These are phyloP conservation scores for Nesometra sesokonis DNA, from an alignment of 35 echinoderm and acorn worm species.

Conservation along the genomic window DNA sequence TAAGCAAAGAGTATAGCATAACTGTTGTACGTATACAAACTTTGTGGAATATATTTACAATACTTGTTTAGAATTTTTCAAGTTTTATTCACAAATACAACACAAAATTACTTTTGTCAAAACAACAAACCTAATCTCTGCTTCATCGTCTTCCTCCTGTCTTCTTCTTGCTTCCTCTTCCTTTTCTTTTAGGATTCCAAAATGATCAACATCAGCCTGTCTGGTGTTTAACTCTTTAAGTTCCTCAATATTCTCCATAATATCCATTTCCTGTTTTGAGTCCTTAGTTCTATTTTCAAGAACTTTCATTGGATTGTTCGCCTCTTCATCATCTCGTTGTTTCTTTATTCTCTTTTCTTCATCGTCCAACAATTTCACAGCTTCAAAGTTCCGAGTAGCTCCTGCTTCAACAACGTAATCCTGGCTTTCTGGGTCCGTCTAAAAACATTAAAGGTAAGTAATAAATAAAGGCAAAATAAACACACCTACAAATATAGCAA, in stretches of 20 bases:
- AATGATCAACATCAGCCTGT: slow-evolving; percentile 60
- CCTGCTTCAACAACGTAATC: slow-evolving; percentile 89
- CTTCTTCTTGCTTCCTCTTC: slow-evolving; percentile 44
- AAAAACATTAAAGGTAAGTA: not conserved
- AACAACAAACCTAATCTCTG: slow-evolving; percentile 59
- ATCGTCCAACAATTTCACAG: slow-evolving; percentile 62
- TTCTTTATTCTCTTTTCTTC: slow-evolving; percentile 52
- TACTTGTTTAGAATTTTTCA: no score
- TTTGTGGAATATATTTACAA: no score
- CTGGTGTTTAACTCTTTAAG: slow-evolving; percentile 67
- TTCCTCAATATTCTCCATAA: slow-evolving; percentile 80
- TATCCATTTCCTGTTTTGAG: slow-evolving; percentile 67
- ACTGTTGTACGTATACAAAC: no score
- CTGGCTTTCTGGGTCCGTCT: slow-evolving; percentile 89
- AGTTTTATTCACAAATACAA: no score
- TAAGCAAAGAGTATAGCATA: no score
- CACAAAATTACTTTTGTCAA: no score
- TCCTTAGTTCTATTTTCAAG: slow-evolving; percentile 91
- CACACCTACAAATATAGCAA: not conserved
- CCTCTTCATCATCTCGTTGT: slow-evolving; percentile 72
- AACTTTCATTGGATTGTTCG: slow-evolving; percentile 94
- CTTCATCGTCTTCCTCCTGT: slow-evolving; percentile 95
- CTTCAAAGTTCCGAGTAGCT: slow-evolving; percentile 86
- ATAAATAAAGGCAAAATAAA: not conserved
- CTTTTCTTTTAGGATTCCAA: slow-evolving; percentile 54